phyloP scores from a whole-genome alignment of 1,140 invertebrate species.

The Heliconius eleuchia region DNA sequence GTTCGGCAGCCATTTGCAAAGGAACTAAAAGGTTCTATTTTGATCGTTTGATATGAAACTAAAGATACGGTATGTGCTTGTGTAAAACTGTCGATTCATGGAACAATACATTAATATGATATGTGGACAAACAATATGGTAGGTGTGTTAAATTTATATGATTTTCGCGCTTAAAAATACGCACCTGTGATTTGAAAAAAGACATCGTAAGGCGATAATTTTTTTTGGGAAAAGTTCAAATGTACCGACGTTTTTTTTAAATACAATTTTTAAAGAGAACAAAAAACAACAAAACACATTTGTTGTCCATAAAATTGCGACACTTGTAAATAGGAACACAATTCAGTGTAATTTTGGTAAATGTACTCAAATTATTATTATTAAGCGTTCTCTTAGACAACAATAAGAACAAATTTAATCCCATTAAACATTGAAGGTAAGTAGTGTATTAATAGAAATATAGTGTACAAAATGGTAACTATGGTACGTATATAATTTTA shows the following conservation, averaged over 20 bases:
- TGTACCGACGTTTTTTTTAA: background rate
- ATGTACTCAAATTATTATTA: background rate
- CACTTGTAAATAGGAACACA: background rate
- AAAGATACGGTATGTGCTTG: slow-evolving; percentile 61
- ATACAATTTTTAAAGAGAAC: background rate
- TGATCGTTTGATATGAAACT: slow-evolving; percentile 72
- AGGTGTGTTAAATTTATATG: slow-evolving; percentile 17
- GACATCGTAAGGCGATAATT: background rate
- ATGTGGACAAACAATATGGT: slow-evolving; percentile 35
- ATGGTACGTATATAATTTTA: background rate
- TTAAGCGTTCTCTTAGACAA: background rate
- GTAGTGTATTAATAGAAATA: background rate
- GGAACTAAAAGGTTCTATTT: slow-evolving; percentile 62
- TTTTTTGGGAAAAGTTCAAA: background rate
- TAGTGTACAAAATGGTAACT: too few relatives aligned
- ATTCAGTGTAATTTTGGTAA: background rate
- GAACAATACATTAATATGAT: slow-evolving; percentile 36
- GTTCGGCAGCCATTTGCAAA: slow-evolving; percentile 65
- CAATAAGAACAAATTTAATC: background rate
- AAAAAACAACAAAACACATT: background rate
- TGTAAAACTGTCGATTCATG: slow-evolving; percentile 56
- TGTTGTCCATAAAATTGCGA: background rate
- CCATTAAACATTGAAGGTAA: background rate
- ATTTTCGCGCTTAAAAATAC: slow-evolving; percentile 31
- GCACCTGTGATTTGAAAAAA: slow-evolving; percentile 15